Conservation (phyloP, 2,113 vertebrate genomes). For the Theristicus caerulescens region DNA sequence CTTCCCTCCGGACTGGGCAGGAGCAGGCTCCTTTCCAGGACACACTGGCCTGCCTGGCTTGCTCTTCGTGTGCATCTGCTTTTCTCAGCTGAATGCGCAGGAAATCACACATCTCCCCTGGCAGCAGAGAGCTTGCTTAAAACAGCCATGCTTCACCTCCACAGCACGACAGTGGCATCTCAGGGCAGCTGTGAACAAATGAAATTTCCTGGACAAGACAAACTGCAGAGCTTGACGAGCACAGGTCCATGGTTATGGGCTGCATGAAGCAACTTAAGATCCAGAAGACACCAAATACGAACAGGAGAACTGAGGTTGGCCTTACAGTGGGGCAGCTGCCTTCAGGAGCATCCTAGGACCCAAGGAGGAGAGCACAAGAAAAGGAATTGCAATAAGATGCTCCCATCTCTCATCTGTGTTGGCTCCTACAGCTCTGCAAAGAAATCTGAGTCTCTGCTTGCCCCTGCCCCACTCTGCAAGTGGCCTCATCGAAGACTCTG, state of each 20-base stretch:
- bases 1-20: not conserved
- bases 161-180: rapidly evolving
- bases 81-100: not conserved
- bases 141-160: not conserved
- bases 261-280: not conserved
- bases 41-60: not conserved
- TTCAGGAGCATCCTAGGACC: too few species aligned
- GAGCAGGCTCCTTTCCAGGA: not conserved
- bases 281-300: not conserved
- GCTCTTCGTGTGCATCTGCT: not conserved
- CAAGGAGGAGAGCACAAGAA: not conserved
- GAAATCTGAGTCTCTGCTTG: not conserved
- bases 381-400: not conserved
- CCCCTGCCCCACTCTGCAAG: not conserved
- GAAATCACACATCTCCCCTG: not conserved
- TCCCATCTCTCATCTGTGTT: too few species aligned
- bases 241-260: not conserved
- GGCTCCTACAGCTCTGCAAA: not conserved
- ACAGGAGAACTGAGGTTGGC: not conserved
- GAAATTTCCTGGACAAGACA: not conserved
- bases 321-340: not conserved
- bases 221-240: not conserved
- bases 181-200: too few species aligned
- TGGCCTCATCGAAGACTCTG: not conserved
- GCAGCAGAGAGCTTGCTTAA: not conserved